Percentiles rank a stretch among this genome's conserved stretches.
Evolutionary conservation across 2,888 invertebrate genomes (phyloP).

Genomic region (Volucella bombylans): DNA sequence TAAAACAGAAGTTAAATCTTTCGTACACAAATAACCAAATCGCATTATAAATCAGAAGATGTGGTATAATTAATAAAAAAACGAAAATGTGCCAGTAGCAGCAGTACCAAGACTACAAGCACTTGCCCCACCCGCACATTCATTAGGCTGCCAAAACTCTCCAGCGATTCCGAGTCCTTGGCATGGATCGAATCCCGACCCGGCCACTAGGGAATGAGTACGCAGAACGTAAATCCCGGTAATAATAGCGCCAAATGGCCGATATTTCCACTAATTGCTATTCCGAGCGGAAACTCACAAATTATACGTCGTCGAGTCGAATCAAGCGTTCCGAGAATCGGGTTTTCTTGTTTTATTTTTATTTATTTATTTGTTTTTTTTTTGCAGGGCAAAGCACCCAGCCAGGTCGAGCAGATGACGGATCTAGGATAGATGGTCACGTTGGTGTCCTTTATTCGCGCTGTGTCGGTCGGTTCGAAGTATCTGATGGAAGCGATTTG

Average conservation of each 20-base stretch:
- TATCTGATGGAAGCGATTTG: slow-evolving; percentile 40
- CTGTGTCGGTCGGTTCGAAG: not conserved
- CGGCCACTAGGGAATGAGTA: slow-evolving; percentile 24
- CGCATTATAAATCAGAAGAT: slow-evolving; percentile 60
- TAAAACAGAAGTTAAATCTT: slow-evolving; percentile 41
- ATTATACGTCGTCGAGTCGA: slow-evolving; percentile 51
- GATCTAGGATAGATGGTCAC: slow-evolving; percentile 8
- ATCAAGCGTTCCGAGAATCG: slow-evolving; percentile 27
- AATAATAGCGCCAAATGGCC: slow-evolving; percentile 66
- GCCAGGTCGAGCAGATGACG: slow-evolving; percentile 18
- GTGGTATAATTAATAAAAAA: slow-evolving; percentile 49
- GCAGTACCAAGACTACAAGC: not conserved
- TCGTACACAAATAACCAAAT: slow-evolving; percentile 39
- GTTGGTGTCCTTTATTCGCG: slow-evolving; percentile 35
- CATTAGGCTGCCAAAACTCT: not conserved
- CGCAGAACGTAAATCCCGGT: slow-evolving; percentile 53
- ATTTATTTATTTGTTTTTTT: no score
- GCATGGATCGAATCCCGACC: not conserved
- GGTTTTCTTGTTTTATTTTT: not conserved
- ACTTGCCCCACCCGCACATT: not conserved
- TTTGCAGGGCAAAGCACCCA: no score
- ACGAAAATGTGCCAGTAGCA: slow-evolving; percentile 20
- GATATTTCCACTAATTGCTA: slow-evolving; percentile 70
- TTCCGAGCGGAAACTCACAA: slow-evolving; percentile 62
- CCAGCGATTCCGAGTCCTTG: slow-evolving; percentile 22